Conservation (phyloP, 2,888 invertebrate genomes). For the Lithophane leautieri region DNA sequence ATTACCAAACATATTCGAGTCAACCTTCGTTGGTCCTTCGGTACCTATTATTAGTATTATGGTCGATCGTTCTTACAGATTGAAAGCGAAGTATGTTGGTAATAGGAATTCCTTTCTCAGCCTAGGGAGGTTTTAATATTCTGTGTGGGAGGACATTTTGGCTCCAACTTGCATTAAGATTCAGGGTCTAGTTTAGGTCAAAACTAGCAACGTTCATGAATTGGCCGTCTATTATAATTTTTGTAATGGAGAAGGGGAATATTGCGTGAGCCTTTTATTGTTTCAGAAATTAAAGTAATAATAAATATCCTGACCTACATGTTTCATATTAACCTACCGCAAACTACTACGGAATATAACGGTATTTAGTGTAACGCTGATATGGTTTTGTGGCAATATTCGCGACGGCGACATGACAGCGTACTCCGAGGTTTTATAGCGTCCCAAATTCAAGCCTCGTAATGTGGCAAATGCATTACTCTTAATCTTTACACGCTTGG, state of each 20-base stretch:
- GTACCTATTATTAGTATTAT: constrained; percentile 9
- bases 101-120: constrained; percentile 46
- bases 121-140: constrained; percentile 48
- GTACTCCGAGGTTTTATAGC: constrained; percentile 63
- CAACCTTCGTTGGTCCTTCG: constrained; percentile 20
- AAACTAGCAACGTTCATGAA: not conserved
- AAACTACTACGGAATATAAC: constrained; percentile 3
- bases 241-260: not conserved
- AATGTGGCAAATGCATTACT: constrained; percentile 69
- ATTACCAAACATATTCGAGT: not conserved
- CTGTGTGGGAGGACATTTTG: constrained; percentile 18
- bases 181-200: constrained; percentile 11
- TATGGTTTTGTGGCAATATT: constrained; percentile 49
- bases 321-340: not conserved
- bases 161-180: constrained; percentile 28
- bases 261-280: not conserved
- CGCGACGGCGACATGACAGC: constrained; percentile 48
- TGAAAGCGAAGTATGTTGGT: constrained; percentile 34
- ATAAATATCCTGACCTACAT: constrained; percentile 8
- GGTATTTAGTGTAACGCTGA: constrained; percentile 28
- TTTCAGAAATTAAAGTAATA: not conserved
- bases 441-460: constrained; percentile 60
- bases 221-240: not conserved
- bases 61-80: constrained; percentile 29
- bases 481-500: constrained; percentile 61